Evolutionary conservation across 2,113 vertebrate genomes (phyloP).

Genomic region (Hydrolagus affinis): DNA sequence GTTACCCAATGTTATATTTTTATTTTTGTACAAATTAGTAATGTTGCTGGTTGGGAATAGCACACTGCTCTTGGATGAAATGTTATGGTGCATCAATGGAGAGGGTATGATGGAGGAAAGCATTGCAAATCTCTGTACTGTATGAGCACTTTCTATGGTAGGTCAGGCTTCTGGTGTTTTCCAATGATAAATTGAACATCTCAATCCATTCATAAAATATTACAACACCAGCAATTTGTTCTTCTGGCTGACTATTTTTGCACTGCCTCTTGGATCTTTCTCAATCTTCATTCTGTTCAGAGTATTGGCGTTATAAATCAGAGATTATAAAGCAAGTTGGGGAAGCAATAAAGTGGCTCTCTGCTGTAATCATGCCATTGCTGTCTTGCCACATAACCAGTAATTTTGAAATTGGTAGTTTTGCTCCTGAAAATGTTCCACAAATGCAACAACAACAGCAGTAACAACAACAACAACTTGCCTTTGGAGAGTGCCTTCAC

Average conservation of each 20-base stretch:
- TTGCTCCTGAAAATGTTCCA: no score
- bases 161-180: not conserved
- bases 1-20: not conserved
- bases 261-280: not conserved
- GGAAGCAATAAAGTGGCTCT: no score
- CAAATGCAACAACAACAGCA: no score
- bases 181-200: not conserved
- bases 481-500: no score
- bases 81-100: not conserved
- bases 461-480: no score
- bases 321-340: no score
- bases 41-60: not conserved
- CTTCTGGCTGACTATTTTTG: not conserved
- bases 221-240: not conserved
- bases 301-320: not conserved
- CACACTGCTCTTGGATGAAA: slow-evolving; percentile 1
- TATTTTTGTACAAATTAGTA: slow-evolving; percentile 24
- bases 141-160: not conserved
- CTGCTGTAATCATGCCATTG: no score
- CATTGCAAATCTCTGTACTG: not conserved
- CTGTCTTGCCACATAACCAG: no score
- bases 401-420: no score
- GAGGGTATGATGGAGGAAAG: not conserved
- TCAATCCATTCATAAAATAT: not conserved
- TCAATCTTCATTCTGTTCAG: not conserved